Base-by-base conservation (phyloP, 2,113 vertebrate genomes). In the Grammatotria lemairii region DNA sequence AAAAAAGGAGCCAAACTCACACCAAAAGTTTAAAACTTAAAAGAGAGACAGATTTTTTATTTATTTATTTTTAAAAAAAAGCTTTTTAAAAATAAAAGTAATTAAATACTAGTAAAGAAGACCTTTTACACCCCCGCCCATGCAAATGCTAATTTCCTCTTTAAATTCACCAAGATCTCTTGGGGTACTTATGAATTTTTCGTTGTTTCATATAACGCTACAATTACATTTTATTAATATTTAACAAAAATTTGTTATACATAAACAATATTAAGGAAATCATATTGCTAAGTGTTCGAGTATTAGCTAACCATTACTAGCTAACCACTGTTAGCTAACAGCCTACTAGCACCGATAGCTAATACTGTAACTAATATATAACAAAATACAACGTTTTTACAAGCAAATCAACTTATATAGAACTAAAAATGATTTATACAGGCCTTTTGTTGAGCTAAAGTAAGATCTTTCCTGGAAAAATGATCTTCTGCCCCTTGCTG, bases 1-100 rank as follows among this genome's bases (percentile, higher is more conserved):
- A 65, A 65, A 65, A 63, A 65, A 65, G 6, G 17, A n/a, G 65
- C 35, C 65, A 70, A 40, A 68, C 11, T 68, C 63, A 68, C n/a
- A 68, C 35, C 63, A 68, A 23, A 70, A 4, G n/a, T 68, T 40
- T 42, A 21, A 70, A 70, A 70, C 19, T 70, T 14, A 70, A 40
- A 68, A 40, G 55, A 9, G 13, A 58, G 26, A 58, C 26, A 2
- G 4, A 16, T 19, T 33, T 5, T 3, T 57, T 57, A 31, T 58
- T 3, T 57, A 33, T 33, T 33, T 33, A 3, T 14, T 57, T 13
- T 0, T 0, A 9, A 57, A 57, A 9, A 26, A 57, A 49, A 40
- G n/a, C 35, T 70, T 68, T 68, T 68, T 68, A 2, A 70, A 40
- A 70, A 70, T 21, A 70, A 23, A 70, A 42, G 35, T 70, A 38